Base-by-base conservation (phyloP, 2,888 invertebrate genomes). In the Alloscopus bannaensis region DNA sequence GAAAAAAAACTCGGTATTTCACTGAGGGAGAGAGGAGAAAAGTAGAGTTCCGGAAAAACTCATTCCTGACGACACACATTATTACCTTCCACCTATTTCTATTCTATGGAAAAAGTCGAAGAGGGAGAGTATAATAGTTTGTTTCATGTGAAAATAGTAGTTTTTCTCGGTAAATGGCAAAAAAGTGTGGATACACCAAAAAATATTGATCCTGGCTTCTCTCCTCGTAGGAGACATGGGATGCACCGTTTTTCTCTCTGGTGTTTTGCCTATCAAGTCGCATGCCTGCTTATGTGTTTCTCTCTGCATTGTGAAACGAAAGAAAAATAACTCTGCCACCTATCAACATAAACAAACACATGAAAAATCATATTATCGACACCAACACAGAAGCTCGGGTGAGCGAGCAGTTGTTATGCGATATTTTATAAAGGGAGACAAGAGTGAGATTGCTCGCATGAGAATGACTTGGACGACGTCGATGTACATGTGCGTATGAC, bases 161-260 rank as follows among this genome's bases (percentile, higher is more conserved):
- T 55, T 71, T 70, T 77, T 59, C 28, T 24, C 47, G 62, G 45
- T 42, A 59, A 73, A 79, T 62, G 59, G 73, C 62, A 69, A 70
- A 28, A 59, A 47, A n/a, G n/a, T n/a, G 55, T 59, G 59, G 66
- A 66, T 66, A 57, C 65, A n/a, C n/a, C n/a, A n/a, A n/a, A n/a
- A 47, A 73, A 55, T 79, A 79, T 79, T 80, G 80, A 80, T 80
- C 69, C 71, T 36, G 18, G 55, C 65, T 64, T 62, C 62, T 77
- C 70, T 70, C 65, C 40, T 64, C 26, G 11, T 3, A 13, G 2
- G 24, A 8, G 22, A 40, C 24, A 20, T 60, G 40, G 40, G 40
- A 24, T 60, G 52, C 20, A 52, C 20, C 13, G 22, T 52, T 24
- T 22, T 22, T 52, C 52, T 59, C 29, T 59, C 13, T 31, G n/a